phyloP scores from a whole-genome alignment of 1,140 invertebrate species.

The Drosophila kikkawai region DNA sequence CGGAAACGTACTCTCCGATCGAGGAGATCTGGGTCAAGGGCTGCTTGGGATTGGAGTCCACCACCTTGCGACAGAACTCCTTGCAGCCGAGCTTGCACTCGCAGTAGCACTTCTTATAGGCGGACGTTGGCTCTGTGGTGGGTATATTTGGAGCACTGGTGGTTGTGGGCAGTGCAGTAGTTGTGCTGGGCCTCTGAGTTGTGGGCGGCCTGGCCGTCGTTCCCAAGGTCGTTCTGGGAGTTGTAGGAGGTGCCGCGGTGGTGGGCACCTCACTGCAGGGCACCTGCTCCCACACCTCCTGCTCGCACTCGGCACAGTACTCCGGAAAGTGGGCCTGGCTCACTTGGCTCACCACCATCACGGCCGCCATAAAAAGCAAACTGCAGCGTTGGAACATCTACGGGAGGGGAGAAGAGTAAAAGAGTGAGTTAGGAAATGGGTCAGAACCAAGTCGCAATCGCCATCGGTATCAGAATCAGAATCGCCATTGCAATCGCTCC shows the following conservation, averaged over 20 bases:
- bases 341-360: conserved; percentile 29
- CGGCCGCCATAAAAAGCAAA: conserved; percentile 35
- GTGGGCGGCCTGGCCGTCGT: conserved; percentile 21
- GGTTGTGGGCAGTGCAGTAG: conserved; percentile 1
- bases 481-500: conserved; percentile 11
- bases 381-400: conserved; percentile 67
- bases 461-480: neutral
- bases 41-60: conserved; percentile 52
- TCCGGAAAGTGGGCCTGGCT: conserved; percentile 62
- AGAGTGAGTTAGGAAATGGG: conserved; percentile 26
- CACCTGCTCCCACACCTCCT: conserved; percentile 82
- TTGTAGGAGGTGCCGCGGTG: conserved; percentile 21
- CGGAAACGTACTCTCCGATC: conserved; percentile 58
- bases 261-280: conserved; percentile 69
- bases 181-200: conserved; percentile 7
- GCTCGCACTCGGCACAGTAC: conserved; percentile 75
- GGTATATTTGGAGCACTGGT: neutral
- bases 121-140: conserved; percentile 2
- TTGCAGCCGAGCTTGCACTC: conserved; percentile 80
- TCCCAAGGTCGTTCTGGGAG: neutral
- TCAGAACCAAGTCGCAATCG: conserved; percentile 3
- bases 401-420: neutral
- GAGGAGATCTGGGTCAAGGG: conserved; percentile 72
- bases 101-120: conserved; percentile 75
- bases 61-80: conserved; percentile 79